Conservation (phyloP, 2,797 vertebrate genomes). For the Schizothorax lantsangensis region DNA sequence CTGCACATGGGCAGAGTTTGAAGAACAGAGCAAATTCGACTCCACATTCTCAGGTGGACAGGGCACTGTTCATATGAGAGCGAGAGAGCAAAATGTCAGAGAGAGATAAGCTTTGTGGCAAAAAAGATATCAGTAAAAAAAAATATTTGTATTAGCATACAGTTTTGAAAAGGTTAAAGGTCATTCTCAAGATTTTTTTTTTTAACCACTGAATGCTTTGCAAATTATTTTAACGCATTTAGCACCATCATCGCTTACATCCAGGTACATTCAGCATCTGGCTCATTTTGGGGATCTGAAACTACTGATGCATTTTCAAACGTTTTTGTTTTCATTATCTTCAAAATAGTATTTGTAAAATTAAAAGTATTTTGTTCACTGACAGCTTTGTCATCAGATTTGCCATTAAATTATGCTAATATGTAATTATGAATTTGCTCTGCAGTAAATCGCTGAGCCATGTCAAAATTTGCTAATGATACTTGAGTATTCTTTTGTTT, state of each 20-base stretch:
- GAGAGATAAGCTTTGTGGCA: neutral
- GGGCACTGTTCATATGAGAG: constrained; percentile 69
- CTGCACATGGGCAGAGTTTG: constrained; percentile 67
- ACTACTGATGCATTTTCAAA: too few species aligned
- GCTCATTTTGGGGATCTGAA: too few species aligned
- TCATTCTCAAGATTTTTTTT: too few species aligned
- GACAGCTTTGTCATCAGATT: neutral
- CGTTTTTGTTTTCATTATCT: too few species aligned
- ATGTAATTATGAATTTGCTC: neutral
- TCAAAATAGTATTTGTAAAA: too few species aligned
- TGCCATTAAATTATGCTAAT: neutral
- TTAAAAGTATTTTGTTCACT: too few species aligned
- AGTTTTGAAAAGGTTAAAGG: too few species aligned
- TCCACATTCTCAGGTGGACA: constrained; percentile 73
- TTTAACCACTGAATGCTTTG: too few species aligned
- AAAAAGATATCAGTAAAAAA: neutral
- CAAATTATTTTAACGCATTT: too few species aligned
- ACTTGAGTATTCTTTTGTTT: neutral
- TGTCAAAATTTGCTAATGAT: neutral
- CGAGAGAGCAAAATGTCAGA: neutral
- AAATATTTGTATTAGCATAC: neutral
- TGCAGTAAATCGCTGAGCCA: neutral
- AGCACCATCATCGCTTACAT: too few species aligned
- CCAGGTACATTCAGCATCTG: too few species aligned
- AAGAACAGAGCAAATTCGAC: constrained; percentile 66